Evolutionary conservation across 2,113 vertebrate species (phyloP).

Genomic region (Xiphias gladius): DNA sequence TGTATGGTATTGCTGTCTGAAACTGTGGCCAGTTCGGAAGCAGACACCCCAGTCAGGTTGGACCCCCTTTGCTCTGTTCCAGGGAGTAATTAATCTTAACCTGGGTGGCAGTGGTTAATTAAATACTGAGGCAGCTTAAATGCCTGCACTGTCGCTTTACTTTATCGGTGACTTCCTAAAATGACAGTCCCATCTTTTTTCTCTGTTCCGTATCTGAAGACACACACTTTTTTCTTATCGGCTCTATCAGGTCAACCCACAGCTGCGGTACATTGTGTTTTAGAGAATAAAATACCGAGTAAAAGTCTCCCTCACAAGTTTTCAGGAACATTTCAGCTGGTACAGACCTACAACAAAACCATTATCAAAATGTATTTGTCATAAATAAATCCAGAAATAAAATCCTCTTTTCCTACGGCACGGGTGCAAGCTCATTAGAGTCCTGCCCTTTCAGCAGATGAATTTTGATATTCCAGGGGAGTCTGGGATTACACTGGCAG

Average conservation of each 20-base stretch:
- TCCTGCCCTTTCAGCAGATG: constrained; percentile 41
- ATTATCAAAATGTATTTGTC: constrained; percentile 19
- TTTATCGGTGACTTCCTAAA: constrained; percentile 59
- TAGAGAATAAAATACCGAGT: constrained; percentile 1
- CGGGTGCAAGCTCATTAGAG: constrained; percentile 11
- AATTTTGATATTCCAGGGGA: constrained; percentile 43
- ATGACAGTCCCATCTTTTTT: constrained; percentile 49
- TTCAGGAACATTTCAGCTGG: not conserved
- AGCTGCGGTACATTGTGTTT: constrained; percentile 24
- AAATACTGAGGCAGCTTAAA: constrained; percentile 75
- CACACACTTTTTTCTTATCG: constrained; percentile 15
- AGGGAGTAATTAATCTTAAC: constrained; percentile 72
- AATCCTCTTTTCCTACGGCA: constrained; percentile 40
- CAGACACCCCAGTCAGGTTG: constrained; percentile 42
- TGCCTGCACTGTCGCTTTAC: constrained; percentile 39
- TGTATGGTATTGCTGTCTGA: constrained; percentile 10
- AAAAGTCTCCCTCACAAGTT: not conserved
- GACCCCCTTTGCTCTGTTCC: constrained; percentile 30
- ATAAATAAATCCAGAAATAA: constrained; percentile 36
- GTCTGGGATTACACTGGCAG: constrained; percentile 63
- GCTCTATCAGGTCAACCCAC: constrained; percentile 24
- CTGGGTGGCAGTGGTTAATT: constrained; percentile 71
- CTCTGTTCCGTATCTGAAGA: constrained; percentile 29
- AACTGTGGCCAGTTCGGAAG: constrained; percentile 44
- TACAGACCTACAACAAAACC: constrained; percentile 7